Evolutionary conservation across 2,113 vertebrate species (phyloP).

Genomic region (Cryptoleucopteryx plumbea): DNA sequence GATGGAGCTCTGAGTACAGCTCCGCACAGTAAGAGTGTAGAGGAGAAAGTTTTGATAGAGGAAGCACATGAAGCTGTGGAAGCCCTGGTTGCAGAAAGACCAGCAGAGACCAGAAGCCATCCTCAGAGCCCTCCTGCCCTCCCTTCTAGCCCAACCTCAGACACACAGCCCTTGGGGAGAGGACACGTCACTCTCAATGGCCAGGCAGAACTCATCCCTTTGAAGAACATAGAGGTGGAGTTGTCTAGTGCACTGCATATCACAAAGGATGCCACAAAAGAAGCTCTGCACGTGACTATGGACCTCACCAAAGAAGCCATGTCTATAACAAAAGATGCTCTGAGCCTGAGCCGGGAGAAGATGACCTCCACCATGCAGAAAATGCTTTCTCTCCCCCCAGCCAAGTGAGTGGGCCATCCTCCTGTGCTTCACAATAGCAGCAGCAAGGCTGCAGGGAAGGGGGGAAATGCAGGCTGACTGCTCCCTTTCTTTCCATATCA

Average conservation of each 20-base stretch:
- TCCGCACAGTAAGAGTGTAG: background rate
- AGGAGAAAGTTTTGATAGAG: slow-evolving; percentile 76
- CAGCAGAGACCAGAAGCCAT: background rate
- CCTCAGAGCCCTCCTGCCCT: slow-evolving; percentile 19
- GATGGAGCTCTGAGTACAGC: background rate
- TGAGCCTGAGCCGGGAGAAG: slow-evolving; percentile 85
- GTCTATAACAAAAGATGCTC: slow-evolving; percentile 90
- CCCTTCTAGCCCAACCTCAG: slow-evolving; percentile 23
- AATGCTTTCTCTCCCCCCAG: slow-evolving; percentile 81
- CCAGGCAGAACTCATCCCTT: slow-evolving; percentile 68
- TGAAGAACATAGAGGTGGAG: slow-evolving; percentile 86
- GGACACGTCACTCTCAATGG: background rate
- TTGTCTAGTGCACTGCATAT: slow-evolving; percentile 85
- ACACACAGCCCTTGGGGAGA: background rate
- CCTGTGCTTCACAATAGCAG: background rate
- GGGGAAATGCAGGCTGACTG: background rate
- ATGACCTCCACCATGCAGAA: slow-evolving; percentile 90
- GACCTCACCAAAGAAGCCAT: slow-evolving; percentile 94
- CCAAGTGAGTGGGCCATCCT: slow-evolving; percentile 74
- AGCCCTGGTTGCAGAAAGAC: slow-evolving; percentile 58
- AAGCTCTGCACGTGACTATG: slow-evolving; percentile 87
- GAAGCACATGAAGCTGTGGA: slow-evolving; percentile 86
- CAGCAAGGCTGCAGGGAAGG: background rate
- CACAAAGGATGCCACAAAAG: slow-evolving; percentile 92
- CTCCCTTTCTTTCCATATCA: fast-evolving